These are phyloP conservation scores for Pelvicachromis taeniatus DNA, from an alignment of 2,113 vertebrate genomes.

Conservation along the genomic window DNA sequence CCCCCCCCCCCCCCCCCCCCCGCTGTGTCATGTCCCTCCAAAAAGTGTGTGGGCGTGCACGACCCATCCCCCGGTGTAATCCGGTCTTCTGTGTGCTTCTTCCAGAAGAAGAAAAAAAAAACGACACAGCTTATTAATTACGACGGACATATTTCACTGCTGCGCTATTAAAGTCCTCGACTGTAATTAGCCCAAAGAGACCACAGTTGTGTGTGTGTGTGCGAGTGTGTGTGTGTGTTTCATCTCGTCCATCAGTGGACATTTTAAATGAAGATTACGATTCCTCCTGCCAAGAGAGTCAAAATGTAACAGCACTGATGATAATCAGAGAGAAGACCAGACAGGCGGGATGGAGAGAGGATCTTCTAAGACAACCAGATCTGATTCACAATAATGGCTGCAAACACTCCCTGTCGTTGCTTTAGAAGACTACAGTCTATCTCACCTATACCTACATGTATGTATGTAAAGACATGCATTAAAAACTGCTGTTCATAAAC, in stretches of 20 bases:
- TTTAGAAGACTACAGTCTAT: background rate
- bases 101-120: slow-evolving; percentile 7
- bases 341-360: background rate
- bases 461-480: background rate
- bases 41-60: background rate
- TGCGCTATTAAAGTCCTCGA: slow-evolving; percentile 17
- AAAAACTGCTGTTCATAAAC: background rate
- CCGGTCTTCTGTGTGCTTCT: background rate
- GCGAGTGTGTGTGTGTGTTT: background rate
- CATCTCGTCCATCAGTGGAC: background rate
- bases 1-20: no score
- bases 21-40: background rate
- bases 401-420: background rate
- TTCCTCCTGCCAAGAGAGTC: background rate
- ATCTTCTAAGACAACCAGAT: background rate
- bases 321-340: slow-evolving; percentile 2
- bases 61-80: background rate
- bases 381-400: background rate
- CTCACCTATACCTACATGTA: background rate
- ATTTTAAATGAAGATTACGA: background rate
- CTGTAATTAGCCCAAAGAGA: slow-evolving; percentile 47
- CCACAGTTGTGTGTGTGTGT: background rate
- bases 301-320: background rate
- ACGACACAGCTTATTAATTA: slow-evolving; percentile 34
- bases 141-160: slow-evolving; percentile 19